Conservation (phyloP, 92 coral and sea anemone genomes). For the Pocillopora meandrina region DNA sequence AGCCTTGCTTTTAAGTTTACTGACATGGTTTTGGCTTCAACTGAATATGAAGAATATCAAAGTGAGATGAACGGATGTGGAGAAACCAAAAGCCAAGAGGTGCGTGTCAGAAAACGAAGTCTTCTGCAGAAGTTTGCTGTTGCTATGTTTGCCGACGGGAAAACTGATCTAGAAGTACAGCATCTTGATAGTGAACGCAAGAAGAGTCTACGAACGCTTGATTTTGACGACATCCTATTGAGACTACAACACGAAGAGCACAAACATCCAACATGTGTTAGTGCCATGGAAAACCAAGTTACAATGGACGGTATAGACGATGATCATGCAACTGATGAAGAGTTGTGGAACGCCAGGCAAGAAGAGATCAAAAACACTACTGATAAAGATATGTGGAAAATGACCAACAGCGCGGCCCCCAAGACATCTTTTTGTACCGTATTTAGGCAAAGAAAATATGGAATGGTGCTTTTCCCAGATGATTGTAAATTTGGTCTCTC, state of each 20-base stretch:
- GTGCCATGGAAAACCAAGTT: not conserved
- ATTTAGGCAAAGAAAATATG: too few relatives aligned
- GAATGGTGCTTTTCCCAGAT: too few relatives aligned
- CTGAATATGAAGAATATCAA: too few relatives aligned
- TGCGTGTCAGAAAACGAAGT: not conserved
- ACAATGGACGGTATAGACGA: too few relatives aligned
- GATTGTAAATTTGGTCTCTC: too few relatives aligned
- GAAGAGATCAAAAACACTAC: not conserved
- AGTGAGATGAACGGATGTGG: too few relatives aligned
- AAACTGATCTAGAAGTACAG: not conserved
- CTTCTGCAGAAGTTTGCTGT: not conserved
- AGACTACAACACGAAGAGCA: not conserved
- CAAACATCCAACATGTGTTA: not conserved
- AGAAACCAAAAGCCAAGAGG: too few relatives aligned
- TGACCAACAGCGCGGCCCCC: too few relatives aligned
- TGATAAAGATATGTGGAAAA: not conserved
- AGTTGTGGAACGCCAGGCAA: too few relatives aligned
- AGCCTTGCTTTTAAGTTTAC: not conserved
- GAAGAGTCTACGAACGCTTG: not conserved
- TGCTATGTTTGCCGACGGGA: not conserved
- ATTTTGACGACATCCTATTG: too few relatives aligned
- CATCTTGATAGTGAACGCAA: slow-evolving; percentile 16
- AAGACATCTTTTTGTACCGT: too few relatives aligned
- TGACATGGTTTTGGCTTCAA: too few relatives aligned
- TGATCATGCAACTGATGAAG: not conserved